Evolutionary conservation across 1,140 invertebrate genomes (phyloP).

Genomic region (Diabrotica virgifera): DNA sequence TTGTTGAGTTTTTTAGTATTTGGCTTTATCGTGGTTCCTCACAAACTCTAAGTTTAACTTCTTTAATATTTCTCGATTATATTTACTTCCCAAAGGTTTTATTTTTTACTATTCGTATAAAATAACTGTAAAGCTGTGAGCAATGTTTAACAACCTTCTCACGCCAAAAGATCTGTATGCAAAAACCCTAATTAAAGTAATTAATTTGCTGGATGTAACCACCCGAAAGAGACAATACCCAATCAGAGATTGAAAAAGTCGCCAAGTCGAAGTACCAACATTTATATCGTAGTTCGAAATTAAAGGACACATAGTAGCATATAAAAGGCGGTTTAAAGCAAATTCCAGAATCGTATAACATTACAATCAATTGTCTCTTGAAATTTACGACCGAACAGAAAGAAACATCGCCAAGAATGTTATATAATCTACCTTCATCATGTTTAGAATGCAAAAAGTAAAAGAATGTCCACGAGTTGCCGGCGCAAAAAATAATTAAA

Average conservation of each 20-base stretch:
- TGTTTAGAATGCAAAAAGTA: conserved; percentile 16
- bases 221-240: neutral
- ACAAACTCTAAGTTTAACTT: too few relatives aligned
- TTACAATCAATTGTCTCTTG: conserved; percentile 22
- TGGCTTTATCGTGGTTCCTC: too few relatives aligned
- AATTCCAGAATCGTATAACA: conserved; percentile 22
- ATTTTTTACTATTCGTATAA: too few relatives aligned
- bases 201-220: neutral
- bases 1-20: too few relatives aligned
- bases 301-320: conserved; percentile 23
- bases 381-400: conserved; percentile 8
- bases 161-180: too few relatives aligned
- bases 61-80: too few relatives aligned
- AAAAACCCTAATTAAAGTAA: neutral
- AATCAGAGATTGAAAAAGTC: neutral
- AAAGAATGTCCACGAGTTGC: conserved; percentile 9
- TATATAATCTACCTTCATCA: conserved; percentile 23
- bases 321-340: conserved; percentile 25
- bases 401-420: conserved; percentile 15
- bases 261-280: conserved; percentile 15
- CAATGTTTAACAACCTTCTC: too few relatives aligned
- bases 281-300: conserved; percentile 22
- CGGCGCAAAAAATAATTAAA: conserved; percentile 14
- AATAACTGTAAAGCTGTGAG: too few relatives aligned
- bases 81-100: too few relatives aligned